Conservation (phyloP, 2,113 vertebrate genomes). For the Microtus oregoni region DNA sequence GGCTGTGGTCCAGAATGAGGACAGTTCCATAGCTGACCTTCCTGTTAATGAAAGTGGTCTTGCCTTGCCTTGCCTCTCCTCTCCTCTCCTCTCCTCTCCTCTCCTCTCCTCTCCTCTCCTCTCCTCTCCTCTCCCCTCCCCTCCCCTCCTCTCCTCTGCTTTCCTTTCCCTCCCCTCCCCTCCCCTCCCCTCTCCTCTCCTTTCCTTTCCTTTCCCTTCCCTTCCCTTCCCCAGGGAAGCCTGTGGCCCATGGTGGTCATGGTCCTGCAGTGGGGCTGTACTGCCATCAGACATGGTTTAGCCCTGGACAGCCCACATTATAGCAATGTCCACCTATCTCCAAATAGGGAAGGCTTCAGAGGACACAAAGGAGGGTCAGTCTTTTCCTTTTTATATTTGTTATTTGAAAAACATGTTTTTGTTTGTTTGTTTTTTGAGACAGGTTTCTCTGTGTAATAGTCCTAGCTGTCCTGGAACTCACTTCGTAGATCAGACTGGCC, state of each 20-base stretch:
- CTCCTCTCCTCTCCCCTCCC: no score
- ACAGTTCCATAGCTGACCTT: conserved; percentile 8
- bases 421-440: background rate
- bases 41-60: background rate
- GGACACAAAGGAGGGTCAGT: background rate
- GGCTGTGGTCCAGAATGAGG: background rate
- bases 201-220: background rate
- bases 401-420: conserved; percentile 51
- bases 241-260: background rate
- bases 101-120: no score
- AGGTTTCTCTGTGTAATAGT: background rate
- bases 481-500: background rate
- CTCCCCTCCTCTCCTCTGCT: no score
- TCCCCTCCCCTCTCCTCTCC: accelerated
- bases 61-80: background rate
- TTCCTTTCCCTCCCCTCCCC: no score
- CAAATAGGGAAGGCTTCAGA: background rate
- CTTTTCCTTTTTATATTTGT: conserved; percentile 62
- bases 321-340: background rate
- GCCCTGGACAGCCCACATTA: background rate
- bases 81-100: no score
- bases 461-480: background rate
- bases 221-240: conserved; percentile 26
- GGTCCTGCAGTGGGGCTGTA: background rate
- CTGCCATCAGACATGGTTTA: background rate